Percentiles rank a stretch among this genome's conserved stretches.
These are phyloP conservation scores for Tokudaia tokunoshimensis DNA, from an alignment of 2,797 vertebrate genomes.

Conservation along the genomic window DNA sequence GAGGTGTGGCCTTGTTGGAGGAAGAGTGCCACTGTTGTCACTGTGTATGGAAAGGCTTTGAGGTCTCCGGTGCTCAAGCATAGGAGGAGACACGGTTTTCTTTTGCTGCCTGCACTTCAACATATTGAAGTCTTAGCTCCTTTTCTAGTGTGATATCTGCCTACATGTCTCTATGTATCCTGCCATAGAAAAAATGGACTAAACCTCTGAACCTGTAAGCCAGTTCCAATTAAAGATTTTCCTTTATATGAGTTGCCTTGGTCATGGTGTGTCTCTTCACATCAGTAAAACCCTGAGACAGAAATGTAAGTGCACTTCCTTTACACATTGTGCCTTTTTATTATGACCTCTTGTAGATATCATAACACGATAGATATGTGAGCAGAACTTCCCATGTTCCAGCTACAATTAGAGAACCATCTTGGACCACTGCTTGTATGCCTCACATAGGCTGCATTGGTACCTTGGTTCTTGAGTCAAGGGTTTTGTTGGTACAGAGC, in stretches of 20 bases:
- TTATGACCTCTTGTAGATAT: background rate
- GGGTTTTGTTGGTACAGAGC: background rate
- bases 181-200: background rate
- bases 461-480: background rate
- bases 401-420: background rate
- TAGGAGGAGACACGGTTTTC: background rate
- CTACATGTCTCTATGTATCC: background rate
- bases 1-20: background rate
- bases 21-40: background rate
- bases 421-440: no score
- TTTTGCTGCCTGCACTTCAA: background rate
- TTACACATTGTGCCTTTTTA: background rate
- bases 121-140: background rate
- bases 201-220: background rate
- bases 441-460: accelerated
- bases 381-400: background rate
- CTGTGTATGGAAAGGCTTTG: background rate
- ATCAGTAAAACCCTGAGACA: background rate
- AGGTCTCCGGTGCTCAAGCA: background rate
- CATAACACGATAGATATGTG: background rate
- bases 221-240: background rate
- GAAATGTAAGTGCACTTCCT: background rate
- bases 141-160: background rate
- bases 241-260: background rate
- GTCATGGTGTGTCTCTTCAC: background rate